A percentile compares a stretch with the other conserved stretches of the same genome.
Conservation (phyloP, 2,113 vertebrate species). For the Siniperca knerii region DNA sequence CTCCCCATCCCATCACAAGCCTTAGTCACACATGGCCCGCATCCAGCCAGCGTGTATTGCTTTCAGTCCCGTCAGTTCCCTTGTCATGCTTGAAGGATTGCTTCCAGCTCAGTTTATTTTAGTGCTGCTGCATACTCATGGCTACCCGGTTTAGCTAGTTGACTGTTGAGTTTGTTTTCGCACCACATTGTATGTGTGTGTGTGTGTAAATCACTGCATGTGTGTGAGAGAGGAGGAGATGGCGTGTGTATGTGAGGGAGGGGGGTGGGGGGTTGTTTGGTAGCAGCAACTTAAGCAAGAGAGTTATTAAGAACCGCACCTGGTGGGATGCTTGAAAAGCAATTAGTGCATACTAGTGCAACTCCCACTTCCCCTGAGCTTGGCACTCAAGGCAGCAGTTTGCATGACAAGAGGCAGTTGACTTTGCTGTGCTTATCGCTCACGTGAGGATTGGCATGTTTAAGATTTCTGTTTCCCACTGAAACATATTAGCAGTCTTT, state of each 20-base stretch:
- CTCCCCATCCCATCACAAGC: conserved; percentile 65
- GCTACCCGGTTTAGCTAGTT: conserved; percentile 86
- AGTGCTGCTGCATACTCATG: conserved; percentile 75
- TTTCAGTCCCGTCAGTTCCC: conserved; percentile 67
- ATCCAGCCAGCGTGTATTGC: conserved; percentile 76
- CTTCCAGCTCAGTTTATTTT: conserved; percentile 88
- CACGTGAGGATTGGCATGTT: conserved; percentile 52
- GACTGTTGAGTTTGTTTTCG: conserved; percentile 82
- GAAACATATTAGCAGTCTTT: conserved; percentile 66
- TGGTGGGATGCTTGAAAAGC: conserved; percentile 66
- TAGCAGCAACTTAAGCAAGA: conserved; percentile 31
- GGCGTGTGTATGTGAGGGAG: conserved; percentile 12
- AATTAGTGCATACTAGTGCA: conserved; percentile 61
- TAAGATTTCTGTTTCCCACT: conserved; percentile 51
- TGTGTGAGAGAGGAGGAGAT: conserved; percentile 26
- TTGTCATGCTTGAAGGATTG: conserved; percentile 82
- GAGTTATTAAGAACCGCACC: conserved; percentile 63
- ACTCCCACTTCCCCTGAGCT: conserved; percentile 57
- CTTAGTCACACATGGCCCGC: conserved; percentile 80
- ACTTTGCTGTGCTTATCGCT: conserved; percentile 71
- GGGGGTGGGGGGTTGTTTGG: conserved; percentile 12
- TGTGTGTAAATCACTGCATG: conserved; percentile 51
- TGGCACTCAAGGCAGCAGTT: conserved; percentile 58
- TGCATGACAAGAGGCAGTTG: conserved; percentile 81
- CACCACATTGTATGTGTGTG: conserved; percentile 33